A percentile compares a stretch with the other conserved stretches of the same genome.
Conservation (phyloP, 2,797 vertebrate genomes). For the Clarias fuscus region DNA sequence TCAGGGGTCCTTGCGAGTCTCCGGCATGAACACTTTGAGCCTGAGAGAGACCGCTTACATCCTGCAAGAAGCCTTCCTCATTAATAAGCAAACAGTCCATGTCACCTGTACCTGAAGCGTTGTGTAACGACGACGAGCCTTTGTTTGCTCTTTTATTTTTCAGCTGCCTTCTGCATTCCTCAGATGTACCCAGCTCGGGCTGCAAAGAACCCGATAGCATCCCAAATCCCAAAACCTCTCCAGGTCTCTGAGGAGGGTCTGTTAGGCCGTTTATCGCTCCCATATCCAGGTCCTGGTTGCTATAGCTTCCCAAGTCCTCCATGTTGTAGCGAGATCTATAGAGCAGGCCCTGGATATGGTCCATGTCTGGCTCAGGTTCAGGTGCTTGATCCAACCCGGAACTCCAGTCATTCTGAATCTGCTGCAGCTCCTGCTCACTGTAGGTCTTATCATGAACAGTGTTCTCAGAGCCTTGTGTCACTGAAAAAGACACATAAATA, state of each 20-base stretch:
- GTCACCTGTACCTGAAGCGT: conserved; percentile 60
- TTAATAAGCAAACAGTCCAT: conserved; percentile 78
- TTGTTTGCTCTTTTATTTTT: conserved; percentile 52
- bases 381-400: conserved; percentile 61
- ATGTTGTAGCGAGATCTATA: conserved; percentile 68
- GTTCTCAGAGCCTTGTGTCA: conserved; percentile 59
- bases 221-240: conserved; percentile 62
- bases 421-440: conserved; percentile 66
- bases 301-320: conserved; percentile 68
- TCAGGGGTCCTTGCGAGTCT: conserved; percentile 56
- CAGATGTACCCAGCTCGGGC: conserved; percentile 57
- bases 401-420: conserved; percentile 70
- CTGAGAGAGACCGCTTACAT: conserved; percentile 63
- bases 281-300: conserved; percentile 65
- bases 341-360: conserved; percentile 60
- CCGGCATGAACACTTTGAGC: conserved; percentile 54
- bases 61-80: conserved; percentile 77
- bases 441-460: conserved; percentile 67
- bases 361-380: conserved; percentile 58
- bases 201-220: conserved; percentile 62
- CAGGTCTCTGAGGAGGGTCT: conserved; percentile 62
- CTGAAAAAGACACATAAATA: conserved; percentile 36
- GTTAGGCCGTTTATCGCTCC: conserved; percentile 65
- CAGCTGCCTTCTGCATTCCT: conserved; percentile 58
- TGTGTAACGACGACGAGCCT: conserved; percentile 56